Base-by-base conservation (phyloP, 2,113 vertebrate species). In the Malurus elegans region DNA sequence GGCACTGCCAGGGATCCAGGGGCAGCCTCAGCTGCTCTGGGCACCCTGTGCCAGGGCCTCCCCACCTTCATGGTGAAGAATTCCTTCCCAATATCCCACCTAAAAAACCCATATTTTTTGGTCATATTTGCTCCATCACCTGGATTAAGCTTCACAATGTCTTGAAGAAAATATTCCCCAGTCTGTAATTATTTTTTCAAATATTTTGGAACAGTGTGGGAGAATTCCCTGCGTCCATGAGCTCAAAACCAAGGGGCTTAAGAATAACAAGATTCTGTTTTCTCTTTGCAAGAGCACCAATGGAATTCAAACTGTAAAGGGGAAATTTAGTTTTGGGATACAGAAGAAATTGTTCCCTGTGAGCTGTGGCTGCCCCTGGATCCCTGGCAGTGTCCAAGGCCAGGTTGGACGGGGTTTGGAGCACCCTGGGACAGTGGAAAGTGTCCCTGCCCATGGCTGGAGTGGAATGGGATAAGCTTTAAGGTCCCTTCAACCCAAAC, bases 391-490 rank as follows among this genome's bases (percentile, higher is more conserved):
- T 72, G 67, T 0, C 44, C 51, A 18, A 72, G 51, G 19, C 10
- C 65, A 40, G n/a, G 40, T 0, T 54, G 64, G 48, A 48, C 1
- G 0, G 48, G 10, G 3, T 2, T 71, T 36, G 58, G 47, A 69
- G n/a, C 20, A 40, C 0, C 8, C 47, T 75, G 61, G 70, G n/a
- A 3, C 0, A 4, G n/a, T 26, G n/a, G 29, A 2, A 89, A 4
- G 1, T 67, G n/a, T 29, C n/a, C 23, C 24, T 38, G 38, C 15
- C 28, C 28, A 6, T n/a, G 45, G 10, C 36, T 7, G 24, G 29
- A 3, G 0, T 24, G 69, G 24, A 1, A 34, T 2, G 1, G 1
- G 17, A 34, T 18, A 34, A 1, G 12, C 5, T 62, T 42, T 42
- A 32, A 42, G 13, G 6, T 32, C 34, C 19, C 15, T 34, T 32